A percentile compares a stretch with the other conserved stretches of the same genome.
Conservation (phyloP, 1,140 invertebrate genomes). For the Liolophura sinensis region DNA sequence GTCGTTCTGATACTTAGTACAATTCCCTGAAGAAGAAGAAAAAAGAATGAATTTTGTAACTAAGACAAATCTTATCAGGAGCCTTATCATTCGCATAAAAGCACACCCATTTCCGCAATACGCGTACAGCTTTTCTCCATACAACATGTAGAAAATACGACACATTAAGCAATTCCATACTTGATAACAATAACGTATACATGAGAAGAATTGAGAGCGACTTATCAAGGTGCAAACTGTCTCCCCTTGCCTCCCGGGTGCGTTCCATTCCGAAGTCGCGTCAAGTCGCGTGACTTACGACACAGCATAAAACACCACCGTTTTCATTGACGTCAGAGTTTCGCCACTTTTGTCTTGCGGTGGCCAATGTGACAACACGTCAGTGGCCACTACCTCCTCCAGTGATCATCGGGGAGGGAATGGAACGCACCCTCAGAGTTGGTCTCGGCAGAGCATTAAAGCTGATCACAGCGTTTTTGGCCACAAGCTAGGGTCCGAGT, state of each 20-base stretch:
- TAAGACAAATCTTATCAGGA: neutral
- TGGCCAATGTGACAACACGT: neutral
- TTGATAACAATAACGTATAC: neutral
- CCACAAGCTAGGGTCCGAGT: neutral
- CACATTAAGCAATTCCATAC: neutral
- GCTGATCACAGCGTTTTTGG: neutral
- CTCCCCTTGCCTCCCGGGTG: no score
- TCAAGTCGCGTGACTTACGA: no score
- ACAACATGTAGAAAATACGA: neutral
- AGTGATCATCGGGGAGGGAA: neutral
- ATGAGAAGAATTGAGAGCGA: no score
- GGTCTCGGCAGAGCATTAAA: neutral
- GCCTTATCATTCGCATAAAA: neutral
- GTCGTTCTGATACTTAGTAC: slow-evolving; percentile 47
- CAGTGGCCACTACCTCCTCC: neutral
- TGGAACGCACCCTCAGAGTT: no score
- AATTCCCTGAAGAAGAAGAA: slow-evolving; percentile 31
- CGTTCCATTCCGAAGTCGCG: no score
- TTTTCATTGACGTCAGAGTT: neutral
- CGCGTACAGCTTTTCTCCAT: no score
- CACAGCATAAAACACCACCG: no score
- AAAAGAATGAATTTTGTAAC: neutral
- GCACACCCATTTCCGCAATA: no score
- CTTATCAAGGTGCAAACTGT: no score
- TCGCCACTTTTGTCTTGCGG: neutral